Evolutionary conservation across 2,797 vertebrate genomes (phyloP).

Genomic region (Notoglanidium macrostoma): DNA sequence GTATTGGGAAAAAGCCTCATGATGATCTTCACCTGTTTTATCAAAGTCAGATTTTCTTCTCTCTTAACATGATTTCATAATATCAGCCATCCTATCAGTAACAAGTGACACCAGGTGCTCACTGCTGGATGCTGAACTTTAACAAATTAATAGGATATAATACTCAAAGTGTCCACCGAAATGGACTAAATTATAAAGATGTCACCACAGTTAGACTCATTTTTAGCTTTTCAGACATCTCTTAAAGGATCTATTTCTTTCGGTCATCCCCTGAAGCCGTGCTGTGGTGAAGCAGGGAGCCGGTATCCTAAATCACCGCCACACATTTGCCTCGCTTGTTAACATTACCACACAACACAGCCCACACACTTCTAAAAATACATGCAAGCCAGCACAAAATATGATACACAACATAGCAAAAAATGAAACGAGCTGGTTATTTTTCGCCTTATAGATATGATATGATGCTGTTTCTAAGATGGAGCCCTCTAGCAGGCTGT

Average conservation of each 20-base stretch:
- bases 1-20: background rate
- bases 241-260: background rate
- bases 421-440: background rate
- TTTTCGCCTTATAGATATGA: background rate
- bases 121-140: background rate
- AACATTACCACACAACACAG: background rate
- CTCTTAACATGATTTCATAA: background rate
- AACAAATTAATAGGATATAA: background rate
- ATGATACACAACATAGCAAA: background rate
- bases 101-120: background rate
- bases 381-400: background rate
- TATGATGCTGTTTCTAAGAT: slow-evolving; percentile 5
- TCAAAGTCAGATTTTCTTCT: background rate
- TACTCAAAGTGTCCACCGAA: background rate
- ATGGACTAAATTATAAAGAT: background rate
- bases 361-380: background rate
- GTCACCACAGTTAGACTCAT: background rate
- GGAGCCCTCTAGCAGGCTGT: slow-evolving; percentile 5
- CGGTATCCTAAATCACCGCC: background rate
- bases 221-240: too few relatives aligned
- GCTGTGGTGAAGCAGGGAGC: too few relatives aligned
- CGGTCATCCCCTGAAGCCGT: background rate
- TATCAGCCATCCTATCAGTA: background rate
- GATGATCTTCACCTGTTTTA: background rate
- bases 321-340: background rate